These are phyloP conservation scores for Octodon degus DNA, from an alignment of 2,113 vertebrate species.

Conservation along the genomic window DNA sequence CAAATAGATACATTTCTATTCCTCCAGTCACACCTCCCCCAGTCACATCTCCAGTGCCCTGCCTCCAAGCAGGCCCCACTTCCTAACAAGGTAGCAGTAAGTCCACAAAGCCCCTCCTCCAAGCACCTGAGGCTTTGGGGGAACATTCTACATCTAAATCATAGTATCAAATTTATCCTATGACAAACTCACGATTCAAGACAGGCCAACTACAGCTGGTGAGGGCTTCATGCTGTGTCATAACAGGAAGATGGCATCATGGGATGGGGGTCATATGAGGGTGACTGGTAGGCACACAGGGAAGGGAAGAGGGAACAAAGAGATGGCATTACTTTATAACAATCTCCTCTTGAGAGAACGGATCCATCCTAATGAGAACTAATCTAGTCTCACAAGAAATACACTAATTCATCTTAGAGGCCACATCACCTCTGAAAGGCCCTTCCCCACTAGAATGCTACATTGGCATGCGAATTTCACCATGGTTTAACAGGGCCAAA, in stretches of 20 bases:
- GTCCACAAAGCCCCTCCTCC: background rate
- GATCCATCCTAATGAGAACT: background rate
- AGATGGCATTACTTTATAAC: background rate
- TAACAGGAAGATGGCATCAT: background rate
- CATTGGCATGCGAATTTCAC: background rate
- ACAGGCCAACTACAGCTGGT: background rate
- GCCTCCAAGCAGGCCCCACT: background rate
- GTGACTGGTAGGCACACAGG: background rate
- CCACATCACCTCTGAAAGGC: background rate
- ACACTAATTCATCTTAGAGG: background rate
- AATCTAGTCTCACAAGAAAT: background rate
- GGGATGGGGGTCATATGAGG: too few species aligned
- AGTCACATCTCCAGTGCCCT: background rate
- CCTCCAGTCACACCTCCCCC: background rate
- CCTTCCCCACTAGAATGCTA: too few species aligned
- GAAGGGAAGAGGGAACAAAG: background rate
- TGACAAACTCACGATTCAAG: background rate
- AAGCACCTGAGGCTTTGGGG: background rate
- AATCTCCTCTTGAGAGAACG: background rate
- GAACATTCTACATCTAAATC: background rate
- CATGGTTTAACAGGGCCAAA: background rate
- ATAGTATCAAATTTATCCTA: background rate
- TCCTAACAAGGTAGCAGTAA: background rate
- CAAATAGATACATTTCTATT: background rate
- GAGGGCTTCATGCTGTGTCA: background rate